These are phyloP conservation scores for Melanostoma scalare DNA, from an alignment of 2,888 invertebrate genomes.

Conservation along the genomic window DNA sequence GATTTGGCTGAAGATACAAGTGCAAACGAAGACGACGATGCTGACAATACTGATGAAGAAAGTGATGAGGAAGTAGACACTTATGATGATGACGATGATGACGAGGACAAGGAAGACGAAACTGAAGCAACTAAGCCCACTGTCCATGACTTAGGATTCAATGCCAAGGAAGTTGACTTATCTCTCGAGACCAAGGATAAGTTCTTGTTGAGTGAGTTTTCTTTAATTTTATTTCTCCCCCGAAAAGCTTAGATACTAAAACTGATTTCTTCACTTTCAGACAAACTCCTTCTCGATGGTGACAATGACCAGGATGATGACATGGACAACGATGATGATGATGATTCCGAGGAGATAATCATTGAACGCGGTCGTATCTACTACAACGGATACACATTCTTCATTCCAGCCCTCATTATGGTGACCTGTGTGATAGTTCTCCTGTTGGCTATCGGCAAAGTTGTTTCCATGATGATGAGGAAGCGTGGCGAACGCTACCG, in stretches of 20 bases:
- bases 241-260: not conserved
- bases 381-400: constrained; percentile 83
- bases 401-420: constrained; percentile 84
- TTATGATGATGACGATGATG: constrained; percentile 74
- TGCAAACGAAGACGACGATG: constrained; percentile 75
- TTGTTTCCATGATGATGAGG: constrained; percentile 83
- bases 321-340: constrained; percentile 74
- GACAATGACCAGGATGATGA: constrained; percentile 76
- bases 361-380: constrained; percentile 81
- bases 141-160: constrained; percentile 77
- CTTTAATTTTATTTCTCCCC: not conserved
- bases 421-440: constrained; percentile 84
- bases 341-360: constrained; percentile 79
- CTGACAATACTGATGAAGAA: constrained; percentile 77
- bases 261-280: constrained; percentile 68
- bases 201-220: constrained; percentile 79
- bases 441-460: constrained; percentile 83
- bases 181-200: constrained; percentile 78
- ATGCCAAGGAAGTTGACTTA: constrained; percentile 79
- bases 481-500: constrained; percentile 82
- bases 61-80: constrained; percentile 76
- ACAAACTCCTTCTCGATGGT: constrained; percentile 76
- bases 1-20: constrained; percentile 67
- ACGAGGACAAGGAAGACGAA: constrained; percentile 74
- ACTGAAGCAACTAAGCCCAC: constrained; percentile 75